Conservation (phyloP, 2,113 vertebrate genomes). For the Diglossa brunneiventris region DNA sequence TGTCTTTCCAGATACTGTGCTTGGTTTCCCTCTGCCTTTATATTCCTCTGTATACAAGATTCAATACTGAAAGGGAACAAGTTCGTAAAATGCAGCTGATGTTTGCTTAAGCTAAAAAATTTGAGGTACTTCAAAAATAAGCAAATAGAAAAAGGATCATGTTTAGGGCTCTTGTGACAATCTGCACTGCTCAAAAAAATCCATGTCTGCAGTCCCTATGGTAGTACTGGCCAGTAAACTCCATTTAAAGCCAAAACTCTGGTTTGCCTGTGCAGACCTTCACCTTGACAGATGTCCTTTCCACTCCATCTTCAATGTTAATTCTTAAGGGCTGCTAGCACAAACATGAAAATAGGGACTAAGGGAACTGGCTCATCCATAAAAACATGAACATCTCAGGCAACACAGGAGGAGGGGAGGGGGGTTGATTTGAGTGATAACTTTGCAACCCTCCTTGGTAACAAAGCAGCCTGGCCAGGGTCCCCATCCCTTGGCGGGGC, state of each 20-base stretch:
- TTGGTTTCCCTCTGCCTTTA: background rate
- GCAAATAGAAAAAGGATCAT: background rate
- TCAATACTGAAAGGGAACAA: background rate
- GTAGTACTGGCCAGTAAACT: background rate
- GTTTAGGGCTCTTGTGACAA: background rate
- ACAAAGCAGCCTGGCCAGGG: fast-evolving
- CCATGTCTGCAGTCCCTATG: background rate
- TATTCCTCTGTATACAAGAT: background rate
- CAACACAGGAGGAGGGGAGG: background rate
- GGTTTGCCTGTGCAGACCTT: background rate
- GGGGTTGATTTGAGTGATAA: background rate
- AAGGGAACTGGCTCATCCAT: background rate
- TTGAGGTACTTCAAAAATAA: background rate
- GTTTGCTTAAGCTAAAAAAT: background rate
- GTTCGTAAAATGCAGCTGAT: background rate
- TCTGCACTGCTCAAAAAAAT: background rate
- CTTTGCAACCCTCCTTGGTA: background rate
- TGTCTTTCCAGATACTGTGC: background rate
- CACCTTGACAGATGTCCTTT: background rate
- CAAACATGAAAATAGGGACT: background rate
- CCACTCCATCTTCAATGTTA: background rate
- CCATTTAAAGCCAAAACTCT: background rate
- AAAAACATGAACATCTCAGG: background rate
- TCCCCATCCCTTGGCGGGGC: background rate
- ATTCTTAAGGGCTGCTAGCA: background rate